Conservation (phyloP, 2,113 vertebrate species). For the Nothocercus julius region DNA sequence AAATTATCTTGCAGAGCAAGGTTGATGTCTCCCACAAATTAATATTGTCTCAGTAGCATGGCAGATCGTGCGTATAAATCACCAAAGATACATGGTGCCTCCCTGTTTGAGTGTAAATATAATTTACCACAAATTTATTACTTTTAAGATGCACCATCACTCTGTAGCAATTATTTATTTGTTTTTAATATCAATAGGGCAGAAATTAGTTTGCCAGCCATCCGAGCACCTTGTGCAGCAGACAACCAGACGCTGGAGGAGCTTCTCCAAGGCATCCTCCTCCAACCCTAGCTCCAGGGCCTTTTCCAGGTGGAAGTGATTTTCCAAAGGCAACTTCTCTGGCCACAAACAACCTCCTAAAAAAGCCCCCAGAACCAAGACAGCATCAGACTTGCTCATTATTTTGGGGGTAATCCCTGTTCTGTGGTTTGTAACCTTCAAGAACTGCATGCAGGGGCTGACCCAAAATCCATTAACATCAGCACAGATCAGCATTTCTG, state of each 20-base stretch:
- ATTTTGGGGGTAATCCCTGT: background rate
- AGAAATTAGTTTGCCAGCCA: slow-evolving; percentile 33
- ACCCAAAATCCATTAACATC: background rate
- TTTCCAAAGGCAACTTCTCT: background rate
- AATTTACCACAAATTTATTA: slow-evolving; percentile 46
- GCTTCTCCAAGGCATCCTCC: background rate
- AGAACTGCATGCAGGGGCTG: background rate
- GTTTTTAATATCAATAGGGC: slow-evolving; percentile 31
- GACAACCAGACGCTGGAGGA: background rate
- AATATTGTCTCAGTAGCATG: slow-evolving; percentile 48
- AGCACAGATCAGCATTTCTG: background rate
- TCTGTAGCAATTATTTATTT: slow-evolving; percentile 47
- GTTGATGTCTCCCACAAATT: slow-evolving; percentile 50
- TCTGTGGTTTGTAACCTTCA: too few relatives aligned
- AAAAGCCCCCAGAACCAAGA: background rate
- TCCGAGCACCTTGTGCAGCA: background rate
- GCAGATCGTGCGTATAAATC: slow-evolving; percentile 41
- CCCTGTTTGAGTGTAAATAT: slow-evolving; percentile 38
- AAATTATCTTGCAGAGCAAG: slow-evolving; percentile 35
- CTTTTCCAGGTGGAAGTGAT: background rate
- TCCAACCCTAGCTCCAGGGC: background rate
- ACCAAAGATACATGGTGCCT: slow-evolving; percentile 35
- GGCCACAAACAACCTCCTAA: background rate
- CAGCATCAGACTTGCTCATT: background rate
- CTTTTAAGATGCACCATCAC: background rate